Base-by-base conservation (phyloP, 2,797 vertebrate genomes). In the Cuniculus paca region DNA sequence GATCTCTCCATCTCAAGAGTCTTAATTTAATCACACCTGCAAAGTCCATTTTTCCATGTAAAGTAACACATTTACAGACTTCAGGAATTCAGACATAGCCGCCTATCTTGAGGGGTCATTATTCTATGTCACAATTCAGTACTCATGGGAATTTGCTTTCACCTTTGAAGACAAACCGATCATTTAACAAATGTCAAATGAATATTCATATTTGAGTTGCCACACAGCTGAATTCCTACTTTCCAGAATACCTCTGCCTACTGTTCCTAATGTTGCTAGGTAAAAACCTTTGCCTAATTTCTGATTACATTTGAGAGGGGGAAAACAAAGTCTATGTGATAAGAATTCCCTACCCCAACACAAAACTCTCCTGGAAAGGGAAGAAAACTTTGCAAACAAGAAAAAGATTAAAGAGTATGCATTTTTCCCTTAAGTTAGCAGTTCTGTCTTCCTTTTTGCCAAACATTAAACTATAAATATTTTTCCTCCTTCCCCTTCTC, bases 341-440 rank as follows among this genome's bases (percentile, higher is more conserved):
- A 93, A 92, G 28, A 96, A 94, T 94, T 95, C 94, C 50, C 87
- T 91, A 93, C 72, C 11, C 22, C 60, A 79, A 60, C 13, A 65
- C 90, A 96, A 92, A 95, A 75, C 50, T 74, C 70, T 93, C 56
- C 83, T 79, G 72, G 89, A 97, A 94, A 72, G 48, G 95, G 95
- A 97, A 97, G 95, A 97, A 94, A 96, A 90, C 26, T 88, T 61
- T 93, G 84, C 45, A 95, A 87, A 95, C 84, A 96, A 96, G 72
- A 95, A 96, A 95, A 96, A 94, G 52, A 96, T 84, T 81, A 93
- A 94, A 92, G 39, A 88, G 52, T 77, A 58, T n/a, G 39, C 80
- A 89, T 97, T 97, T 88, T 95, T 97, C 75, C 92, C 90, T 82
- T 82, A 95, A 90, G 87, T 87, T 96, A 94, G 94, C 93, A 95